These are phyloP conservation scores for Bombylius discolor DNA, from an alignment of 2,888 invertebrate genomes.

Conservation along the genomic window DNA sequence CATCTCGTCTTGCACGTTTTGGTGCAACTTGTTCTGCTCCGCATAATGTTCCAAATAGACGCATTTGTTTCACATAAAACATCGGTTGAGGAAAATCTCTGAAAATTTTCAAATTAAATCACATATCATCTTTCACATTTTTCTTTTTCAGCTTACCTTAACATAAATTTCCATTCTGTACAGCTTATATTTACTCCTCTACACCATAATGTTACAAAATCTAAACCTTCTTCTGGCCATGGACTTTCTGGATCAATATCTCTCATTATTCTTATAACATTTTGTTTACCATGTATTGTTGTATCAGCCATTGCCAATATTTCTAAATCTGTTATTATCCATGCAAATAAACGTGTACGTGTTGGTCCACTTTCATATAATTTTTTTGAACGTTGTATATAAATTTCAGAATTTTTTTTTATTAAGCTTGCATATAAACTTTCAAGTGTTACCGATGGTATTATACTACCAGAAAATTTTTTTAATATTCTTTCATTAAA, in stretches of 20 bases:
- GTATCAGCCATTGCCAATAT: slow-evolving; percentile 72
- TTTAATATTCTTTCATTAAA: slow-evolving; percentile 78
- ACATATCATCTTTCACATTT: neutral
- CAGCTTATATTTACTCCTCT: slow-evolving; percentile 71
- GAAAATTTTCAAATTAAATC: neutral
- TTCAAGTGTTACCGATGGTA: slow-evolving; percentile 77
- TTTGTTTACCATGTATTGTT: slow-evolving; percentile 67
- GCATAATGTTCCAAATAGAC: slow-evolving; percentile 77
- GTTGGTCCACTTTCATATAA: slow-evolving; percentile 45
- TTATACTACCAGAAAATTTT: slow-evolving; percentile 66
- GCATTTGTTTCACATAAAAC: slow-evolving; percentile 68
- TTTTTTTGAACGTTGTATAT: slow-evolving; percentile 74
- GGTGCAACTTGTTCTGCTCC: slow-evolving; percentile 81
- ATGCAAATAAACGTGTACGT: slow-evolving; percentile 69
- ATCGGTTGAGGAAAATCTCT: slow-evolving; percentile 93
- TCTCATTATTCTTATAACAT: slow-evolving; percentile 57
- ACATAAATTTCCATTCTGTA: slow-evolving; percentile 71
- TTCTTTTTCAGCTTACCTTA: slow-evolving; percentile 37
- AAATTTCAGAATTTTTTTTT: slow-evolving; percentile 89
- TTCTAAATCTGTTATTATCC: slow-evolving; percentile 59
- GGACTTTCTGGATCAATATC: slow-evolving; percentile 82
- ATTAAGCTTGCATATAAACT: slow-evolving; percentile 76
- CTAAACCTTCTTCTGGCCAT: slow-evolving; percentile 79
- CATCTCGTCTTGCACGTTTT: slow-evolving; percentile 39
- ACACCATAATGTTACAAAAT: slow-evolving; percentile 89